Percentiles rank a stretch among this genome's conserved stretches.
Conservation (phyloP, 2,888 invertebrate species). For the Trissolcus japonicus region DNA sequence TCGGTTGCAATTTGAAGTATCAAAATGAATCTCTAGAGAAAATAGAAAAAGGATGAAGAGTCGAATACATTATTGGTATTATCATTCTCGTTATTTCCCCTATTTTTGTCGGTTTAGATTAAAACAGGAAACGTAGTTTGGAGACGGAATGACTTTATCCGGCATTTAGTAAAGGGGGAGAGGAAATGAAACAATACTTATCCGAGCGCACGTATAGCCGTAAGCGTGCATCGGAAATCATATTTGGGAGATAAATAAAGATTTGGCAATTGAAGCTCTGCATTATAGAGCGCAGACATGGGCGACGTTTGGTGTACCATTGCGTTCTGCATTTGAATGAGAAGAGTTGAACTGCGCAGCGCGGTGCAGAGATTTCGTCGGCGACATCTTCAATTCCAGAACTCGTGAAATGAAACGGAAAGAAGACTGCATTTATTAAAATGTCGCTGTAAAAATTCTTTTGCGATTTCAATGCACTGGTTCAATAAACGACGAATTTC, state of each 20-base stretch:
- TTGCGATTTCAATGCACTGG: neutral
- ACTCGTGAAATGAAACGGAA: constrained; percentile 67
- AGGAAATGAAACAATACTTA: constrained; percentile 18
- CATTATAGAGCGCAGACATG: constrained; percentile 50
- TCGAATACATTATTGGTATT: too few species aligned
- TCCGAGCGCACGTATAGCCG: constrained; percentile 7
- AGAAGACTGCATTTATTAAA: constrained; percentile 70
- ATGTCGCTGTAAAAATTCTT: constrained; percentile 57
- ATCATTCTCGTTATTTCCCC: too few species aligned
- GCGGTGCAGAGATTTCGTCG: constrained; percentile 12
- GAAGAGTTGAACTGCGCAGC: constrained; percentile 24
- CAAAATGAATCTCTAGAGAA: too few species aligned
- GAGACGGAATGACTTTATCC: too few species aligned
- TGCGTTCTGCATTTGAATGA: constrained; percentile 66
- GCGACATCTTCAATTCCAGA: constrained; percentile 57
- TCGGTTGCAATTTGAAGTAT: too few species aligned
- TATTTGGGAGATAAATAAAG: constrained; percentile 32
- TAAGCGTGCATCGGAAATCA: constrained; percentile 2
- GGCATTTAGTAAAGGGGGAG: too few species aligned
- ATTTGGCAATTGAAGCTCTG: constrained; percentile 23
- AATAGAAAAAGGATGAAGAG: too few species aligned
- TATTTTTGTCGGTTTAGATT: too few species aligned
- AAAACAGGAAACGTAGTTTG: too few species aligned
- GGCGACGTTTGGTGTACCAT: constrained; percentile 49
- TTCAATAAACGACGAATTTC: constrained; percentile 35